phyloP scores from a whole-genome alignment of 2,797 vertebrate genomes.

The Tragopan temminckii region DNA sequence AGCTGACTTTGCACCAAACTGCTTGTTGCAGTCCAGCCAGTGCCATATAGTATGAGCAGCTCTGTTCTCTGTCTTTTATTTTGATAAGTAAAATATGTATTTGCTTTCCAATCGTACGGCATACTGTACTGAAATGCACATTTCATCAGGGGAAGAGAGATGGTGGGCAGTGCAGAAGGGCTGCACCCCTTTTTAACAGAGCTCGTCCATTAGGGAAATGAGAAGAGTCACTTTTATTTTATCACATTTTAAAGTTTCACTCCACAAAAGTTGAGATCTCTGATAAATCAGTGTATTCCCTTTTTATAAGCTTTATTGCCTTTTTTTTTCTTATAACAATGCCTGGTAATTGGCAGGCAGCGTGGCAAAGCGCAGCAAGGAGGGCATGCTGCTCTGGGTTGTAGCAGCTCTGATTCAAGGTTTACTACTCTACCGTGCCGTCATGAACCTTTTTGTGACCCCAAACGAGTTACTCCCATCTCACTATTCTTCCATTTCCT shows the following conservation, averaged over 20 bases:
- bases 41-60: neutral
- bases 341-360: neutral
- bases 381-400: neutral
- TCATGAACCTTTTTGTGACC: slow-evolving; percentile 58
- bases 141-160: neutral
- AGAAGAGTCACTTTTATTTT: neutral
- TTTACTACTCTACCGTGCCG: slow-evolving; percentile 31
- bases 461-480: slow-evolving; percentile 68
- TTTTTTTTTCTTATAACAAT: neutral
- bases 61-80: neutral
- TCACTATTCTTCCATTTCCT: slow-evolving; percentile 73
- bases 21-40: neutral
- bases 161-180: rapidly evolving
- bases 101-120: neutral
- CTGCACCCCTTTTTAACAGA: neutral
- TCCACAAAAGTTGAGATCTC: neutral
- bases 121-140: neutral
- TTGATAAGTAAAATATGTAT: neutral
- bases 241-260: too few species aligned
- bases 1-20: neutral
- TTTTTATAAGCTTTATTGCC: neutral
- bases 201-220: neutral
- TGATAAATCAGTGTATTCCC: neutral
- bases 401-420: neutral
- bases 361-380: neutral